Percentiles rank a stretch among this genome's conserved stretches.
Evolutionary conservation across 2,888 invertebrate species (phyloP).

Genomic region (Sphinx pinastri): DNA sequence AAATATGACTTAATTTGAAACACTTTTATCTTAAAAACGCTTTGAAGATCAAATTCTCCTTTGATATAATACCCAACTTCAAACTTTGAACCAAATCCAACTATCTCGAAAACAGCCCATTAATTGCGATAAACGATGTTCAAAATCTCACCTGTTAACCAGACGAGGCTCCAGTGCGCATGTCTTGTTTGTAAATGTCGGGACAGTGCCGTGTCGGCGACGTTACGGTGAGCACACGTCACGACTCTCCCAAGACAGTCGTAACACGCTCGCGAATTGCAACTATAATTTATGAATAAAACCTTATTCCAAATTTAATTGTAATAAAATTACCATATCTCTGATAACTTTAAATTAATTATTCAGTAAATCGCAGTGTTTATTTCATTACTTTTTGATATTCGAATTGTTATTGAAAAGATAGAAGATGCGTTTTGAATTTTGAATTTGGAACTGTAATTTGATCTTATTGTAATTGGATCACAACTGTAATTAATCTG

Average conservation of each 20-base stretch:
- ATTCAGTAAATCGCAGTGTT: background rate
- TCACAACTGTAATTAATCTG: slow-evolving; percentile 18
- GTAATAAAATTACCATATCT: background rate
- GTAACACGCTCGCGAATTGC: slow-evolving; percentile 32
- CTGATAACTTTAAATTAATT: background rate
- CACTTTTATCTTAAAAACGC: background rate
- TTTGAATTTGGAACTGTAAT: slow-evolving; percentile 6
- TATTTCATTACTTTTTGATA: background rate
- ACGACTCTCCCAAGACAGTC: slow-evolving; percentile 17
- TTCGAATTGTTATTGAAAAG: background rate
- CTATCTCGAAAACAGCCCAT: background rate
- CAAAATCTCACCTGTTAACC: slow-evolving; percentile 42
- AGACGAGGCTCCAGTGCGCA: slow-evolving; percentile 41
- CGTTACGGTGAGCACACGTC: slow-evolving; percentile 37
- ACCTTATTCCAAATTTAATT: background rate
- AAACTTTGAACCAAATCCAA: background rate
- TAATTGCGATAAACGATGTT: slow-evolving; percentile 7
- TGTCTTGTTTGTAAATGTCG: slow-evolving; percentile 38
- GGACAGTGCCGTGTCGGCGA: slow-evolving; percentile 41
- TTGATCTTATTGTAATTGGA: slow-evolving; percentile 8
- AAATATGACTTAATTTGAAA: no score
- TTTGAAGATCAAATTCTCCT: background rate
- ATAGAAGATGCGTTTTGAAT: background rate
- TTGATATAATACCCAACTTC: background rate
- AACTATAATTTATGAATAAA: slow-evolving; percentile 30